These are phyloP conservation scores for Periparus ater DNA, from an alignment of 2,797 vertebrate species.

Conservation along the genomic window DNA sequence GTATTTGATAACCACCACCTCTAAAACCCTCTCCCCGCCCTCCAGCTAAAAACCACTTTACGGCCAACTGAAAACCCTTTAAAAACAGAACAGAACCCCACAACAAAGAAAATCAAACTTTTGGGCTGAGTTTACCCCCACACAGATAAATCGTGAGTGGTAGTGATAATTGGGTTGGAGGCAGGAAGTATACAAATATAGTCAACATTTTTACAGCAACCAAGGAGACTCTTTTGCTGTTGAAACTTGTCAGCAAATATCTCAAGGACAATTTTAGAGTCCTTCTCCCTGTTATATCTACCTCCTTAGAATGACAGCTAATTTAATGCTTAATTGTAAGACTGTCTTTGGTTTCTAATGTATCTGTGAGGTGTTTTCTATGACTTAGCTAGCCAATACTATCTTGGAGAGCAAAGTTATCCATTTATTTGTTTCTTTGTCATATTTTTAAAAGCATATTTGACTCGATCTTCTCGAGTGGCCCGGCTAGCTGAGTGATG, in stretches of 20 bases:
- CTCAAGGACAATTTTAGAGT: background rate
- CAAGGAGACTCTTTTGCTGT: background rate
- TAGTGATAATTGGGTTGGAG: background rate
- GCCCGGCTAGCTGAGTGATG: too few relatives aligned
- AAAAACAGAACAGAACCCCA: background rate
- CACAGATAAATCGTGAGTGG: background rate
- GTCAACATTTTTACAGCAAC: background rate
- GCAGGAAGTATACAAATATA: background rate
- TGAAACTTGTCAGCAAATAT: background rate
- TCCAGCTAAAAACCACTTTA: background rate
- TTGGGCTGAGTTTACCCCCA: background rate
- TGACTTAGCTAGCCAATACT: background rate
- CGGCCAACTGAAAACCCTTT: fast-evolving
- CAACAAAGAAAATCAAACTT: background rate
- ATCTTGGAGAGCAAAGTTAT: background rate
- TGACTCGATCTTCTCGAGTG: too few relatives aligned
- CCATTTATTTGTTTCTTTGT: background rate
- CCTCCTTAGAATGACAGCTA: background rate
- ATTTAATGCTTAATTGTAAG: background rate
- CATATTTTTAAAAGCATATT: background rate
- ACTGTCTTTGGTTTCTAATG: background rate
- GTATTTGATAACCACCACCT: background rate
- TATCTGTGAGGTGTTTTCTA: background rate
- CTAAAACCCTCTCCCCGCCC: fast-evolving
- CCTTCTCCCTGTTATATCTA: background rate